These are phyloP conservation scores for Eclectus roratus DNA, from an alignment of 2,113 vertebrate genomes.

Conservation along the genomic window DNA sequence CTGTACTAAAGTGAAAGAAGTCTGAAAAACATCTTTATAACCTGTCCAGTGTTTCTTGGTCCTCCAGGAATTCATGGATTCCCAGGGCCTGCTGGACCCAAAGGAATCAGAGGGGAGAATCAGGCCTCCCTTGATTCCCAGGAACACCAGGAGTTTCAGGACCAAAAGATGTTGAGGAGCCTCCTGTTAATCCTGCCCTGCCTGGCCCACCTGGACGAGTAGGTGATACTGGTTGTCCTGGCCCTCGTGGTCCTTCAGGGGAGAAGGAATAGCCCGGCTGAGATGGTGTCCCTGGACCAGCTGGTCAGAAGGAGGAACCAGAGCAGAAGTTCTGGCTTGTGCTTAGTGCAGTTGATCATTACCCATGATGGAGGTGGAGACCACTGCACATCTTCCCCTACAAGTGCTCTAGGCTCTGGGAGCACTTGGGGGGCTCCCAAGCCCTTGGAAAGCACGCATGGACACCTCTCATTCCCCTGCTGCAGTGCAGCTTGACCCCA, in stretches of 20 bases:
- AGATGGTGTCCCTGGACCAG: not conserved
- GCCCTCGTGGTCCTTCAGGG: not conserved
- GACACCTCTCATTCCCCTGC: not conserved
- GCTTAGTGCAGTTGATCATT: not conserved
- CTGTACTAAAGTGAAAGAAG: not conserved
- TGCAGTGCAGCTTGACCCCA: fast-evolving
- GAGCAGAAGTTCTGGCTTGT: not conserved
- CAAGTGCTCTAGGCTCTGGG: not conserved
- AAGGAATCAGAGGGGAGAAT: not conserved
- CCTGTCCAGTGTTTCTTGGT: not conserved
- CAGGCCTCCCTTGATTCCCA: not conserved
- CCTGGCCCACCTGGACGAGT: not conserved
- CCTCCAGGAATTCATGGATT: not conserved
- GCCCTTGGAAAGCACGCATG: fast-evolving
- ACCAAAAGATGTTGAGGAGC: not conserved
- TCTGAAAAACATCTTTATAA: not conserved
- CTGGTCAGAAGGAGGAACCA: not conserved
- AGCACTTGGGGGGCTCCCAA: not conserved
- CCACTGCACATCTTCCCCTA: fast-evolving
- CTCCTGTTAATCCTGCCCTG: not conserved
- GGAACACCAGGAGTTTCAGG: not conserved
- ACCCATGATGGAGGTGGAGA: fast-evolving
- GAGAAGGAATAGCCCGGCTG: not conserved
- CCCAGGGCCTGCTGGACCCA: not conserved
- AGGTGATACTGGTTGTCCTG: not conserved